A percentile compares a stretch with the other conserved stretches of the same genome.
Conservation (phyloP, 2,113 vertebrate species). For the Psophia crepitans region DNA sequence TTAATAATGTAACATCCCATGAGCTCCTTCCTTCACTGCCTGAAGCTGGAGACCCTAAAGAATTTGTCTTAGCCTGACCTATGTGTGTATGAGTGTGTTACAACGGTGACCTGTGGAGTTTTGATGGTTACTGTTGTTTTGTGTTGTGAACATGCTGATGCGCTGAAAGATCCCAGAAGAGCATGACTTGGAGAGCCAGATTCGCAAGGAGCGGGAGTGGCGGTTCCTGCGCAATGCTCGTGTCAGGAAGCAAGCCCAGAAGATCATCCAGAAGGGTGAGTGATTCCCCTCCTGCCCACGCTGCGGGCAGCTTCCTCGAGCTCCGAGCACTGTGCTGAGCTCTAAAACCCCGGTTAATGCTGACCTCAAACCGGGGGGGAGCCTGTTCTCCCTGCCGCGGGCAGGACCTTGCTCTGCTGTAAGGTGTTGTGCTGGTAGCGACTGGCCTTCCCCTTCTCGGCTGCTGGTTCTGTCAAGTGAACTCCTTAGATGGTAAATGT, state of each 20-base stretch:
- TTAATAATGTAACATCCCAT: neutral
- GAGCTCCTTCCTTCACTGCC: neutral
- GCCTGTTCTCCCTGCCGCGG: fast-evolving
- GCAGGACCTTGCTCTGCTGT: neutral
- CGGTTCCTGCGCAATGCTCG: conserved; percentile 89
- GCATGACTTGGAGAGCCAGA: conserved; percentile 93
- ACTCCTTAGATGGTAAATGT: fast-evolving
- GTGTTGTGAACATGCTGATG: neutral
- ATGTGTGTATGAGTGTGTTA: fast-evolving
- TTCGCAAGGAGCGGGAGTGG: conserved; percentile 95
- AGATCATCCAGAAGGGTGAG: conserved; percentile 89
- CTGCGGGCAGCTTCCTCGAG: neutral
- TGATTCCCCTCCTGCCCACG: neutral
- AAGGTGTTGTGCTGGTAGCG: fast-evolving
- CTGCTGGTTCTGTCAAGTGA: neutral
- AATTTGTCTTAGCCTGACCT: neutral
- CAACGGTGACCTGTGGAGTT: fast-evolving
- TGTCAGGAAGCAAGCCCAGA: conserved; percentile 86
- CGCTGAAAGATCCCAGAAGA: conserved; percentile 88
- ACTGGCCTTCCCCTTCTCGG: fast-evolving
- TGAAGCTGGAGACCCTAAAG: neutral
- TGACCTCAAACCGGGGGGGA: fast-evolving
- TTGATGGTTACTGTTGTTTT: neutral
- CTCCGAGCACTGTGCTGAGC: neutral
- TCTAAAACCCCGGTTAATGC: fast-evolving